Evolutionary conservation across 1,140 invertebrate species (phyloP).

Genomic region (Tetramorium alpestre): DNA sequence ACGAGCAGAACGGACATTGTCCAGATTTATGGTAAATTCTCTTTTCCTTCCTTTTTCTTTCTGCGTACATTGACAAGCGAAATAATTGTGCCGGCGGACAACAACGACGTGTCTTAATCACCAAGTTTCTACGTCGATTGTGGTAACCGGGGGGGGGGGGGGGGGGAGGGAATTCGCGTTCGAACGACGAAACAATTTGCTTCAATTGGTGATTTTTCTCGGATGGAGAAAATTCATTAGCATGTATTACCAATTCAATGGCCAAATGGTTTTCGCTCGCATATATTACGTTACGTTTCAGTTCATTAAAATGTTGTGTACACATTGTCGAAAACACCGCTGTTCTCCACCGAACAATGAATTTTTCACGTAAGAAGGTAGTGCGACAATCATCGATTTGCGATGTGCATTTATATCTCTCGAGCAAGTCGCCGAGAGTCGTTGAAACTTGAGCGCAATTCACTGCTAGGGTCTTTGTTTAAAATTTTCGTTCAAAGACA

Average conservation of each 20-base stretch:
- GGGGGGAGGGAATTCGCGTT: slow-evolving; percentile 6
- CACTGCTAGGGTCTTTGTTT: neutral
- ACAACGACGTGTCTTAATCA: slow-evolving; percentile 28
- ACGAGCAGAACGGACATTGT: slow-evolving; percentile 8
- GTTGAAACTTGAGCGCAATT: neutral
- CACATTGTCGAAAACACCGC: neutral
- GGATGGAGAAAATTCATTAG: slow-evolving; percentile 21
- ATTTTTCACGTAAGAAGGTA: slow-evolving; percentile 30
- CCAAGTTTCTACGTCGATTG: slow-evolving; percentile 23
- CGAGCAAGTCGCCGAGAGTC: neutral
- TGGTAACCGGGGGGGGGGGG: neutral
- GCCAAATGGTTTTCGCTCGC: neutral
- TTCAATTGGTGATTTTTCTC: slow-evolving; percentile 22
- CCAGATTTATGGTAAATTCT: slow-evolving; percentile 3
- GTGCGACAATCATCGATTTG: neutral
- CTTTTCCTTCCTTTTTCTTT: slow-evolving; percentile 3
- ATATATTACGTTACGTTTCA: neutral
- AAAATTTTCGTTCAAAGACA: slow-evolving; percentile 31
- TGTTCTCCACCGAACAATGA: neutral
- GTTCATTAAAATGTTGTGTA: slow-evolving; percentile 17
- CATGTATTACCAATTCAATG: slow-evolving; percentile 25
- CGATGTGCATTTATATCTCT: slow-evolving; percentile 12
- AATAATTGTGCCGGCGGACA: slow-evolving; percentile 16
- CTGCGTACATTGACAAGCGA: slow-evolving; percentile 21
- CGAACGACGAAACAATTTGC: slow-evolving; percentile 37